Conservation (phyloP, 2,113 vertebrate genomes). For the Corythornis cristatus region DNA sequence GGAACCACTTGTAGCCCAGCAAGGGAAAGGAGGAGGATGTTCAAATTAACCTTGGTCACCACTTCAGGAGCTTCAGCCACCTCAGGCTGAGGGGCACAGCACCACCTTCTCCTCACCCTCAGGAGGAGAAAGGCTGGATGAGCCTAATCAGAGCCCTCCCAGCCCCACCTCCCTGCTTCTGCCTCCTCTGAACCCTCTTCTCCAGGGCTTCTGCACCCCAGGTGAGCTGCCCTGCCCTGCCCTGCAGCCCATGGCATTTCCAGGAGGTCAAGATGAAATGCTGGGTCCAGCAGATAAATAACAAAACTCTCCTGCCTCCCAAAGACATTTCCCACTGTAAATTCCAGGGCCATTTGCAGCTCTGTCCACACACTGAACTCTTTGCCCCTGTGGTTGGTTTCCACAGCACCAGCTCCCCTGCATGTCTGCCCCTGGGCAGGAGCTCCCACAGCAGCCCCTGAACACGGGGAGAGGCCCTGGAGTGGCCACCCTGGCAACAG, state of each 20-base stretch:
- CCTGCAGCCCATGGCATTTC: fast-evolving
- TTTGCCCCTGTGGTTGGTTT: background rate
- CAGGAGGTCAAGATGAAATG: background rate
- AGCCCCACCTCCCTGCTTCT: background rate
- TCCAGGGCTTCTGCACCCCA: background rate
- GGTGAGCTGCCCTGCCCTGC: background rate
- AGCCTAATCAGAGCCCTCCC: background rate
- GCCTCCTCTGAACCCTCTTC: background rate
- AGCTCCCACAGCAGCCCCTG: background rate
- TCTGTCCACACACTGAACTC: background rate
- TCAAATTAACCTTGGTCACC: background rate
- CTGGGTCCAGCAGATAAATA: background rate
- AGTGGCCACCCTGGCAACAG: background rate
- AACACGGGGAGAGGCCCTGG: background rate
- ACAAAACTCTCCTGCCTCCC: background rate
- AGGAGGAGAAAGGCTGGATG: background rate
- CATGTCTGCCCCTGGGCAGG: background rate
- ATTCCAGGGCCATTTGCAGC: background rate
- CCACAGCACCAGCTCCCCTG: background rate
- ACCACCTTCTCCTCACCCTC: background rate
- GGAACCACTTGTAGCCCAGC: background rate
- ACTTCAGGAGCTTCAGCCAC: background rate
- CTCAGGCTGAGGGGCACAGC: background rate
- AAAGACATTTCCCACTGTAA: background rate
- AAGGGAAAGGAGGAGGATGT: background rate